Base-by-base conservation (phyloP, 92 coral and sea anemone species). In the Siderastrea radians region DNA sequence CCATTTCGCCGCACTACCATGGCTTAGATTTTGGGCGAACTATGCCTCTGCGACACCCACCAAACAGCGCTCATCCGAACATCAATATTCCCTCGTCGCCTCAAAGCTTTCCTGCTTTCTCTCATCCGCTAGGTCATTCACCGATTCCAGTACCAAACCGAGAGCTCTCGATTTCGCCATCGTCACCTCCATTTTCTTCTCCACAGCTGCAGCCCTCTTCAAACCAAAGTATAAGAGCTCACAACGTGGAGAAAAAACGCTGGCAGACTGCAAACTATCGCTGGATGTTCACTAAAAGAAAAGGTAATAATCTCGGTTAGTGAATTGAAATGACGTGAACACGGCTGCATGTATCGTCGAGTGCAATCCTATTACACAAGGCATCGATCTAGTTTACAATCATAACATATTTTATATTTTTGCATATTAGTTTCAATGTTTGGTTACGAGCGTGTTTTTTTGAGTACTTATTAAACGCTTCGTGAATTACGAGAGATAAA, bases 201-300 rank as follows among this genome's bases (percentile, higher is more conserved):
- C 48, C 78, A 46, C 86, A 81, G 17, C 7, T 48, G 8, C 86
- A 70, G 44, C 26, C 63, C 4, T 14, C 80, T 62, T 12, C 87
- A 16, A 72, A 10, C 43, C 80, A 84, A 43, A 63, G 43, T 54
- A 3, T 17, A 13, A 84, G 80, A 44, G 73, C 80, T 49, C 87
- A 84, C 44, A 73, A 61, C 61, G 51, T 17, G 10, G 99, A 98
- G 84, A 98, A 98, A 93, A 98, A 98, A 70, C 92, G 99, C 9
- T 95, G 98, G 98, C 98, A 98, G 53, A 98, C 99, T 14, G 99
- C 99, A 1, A 97, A 98, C 72, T 98, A 85, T 79, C 98, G 99
- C 4, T 98, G 99, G 99, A 98, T 98, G 98, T 98, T 95, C 71
- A 98, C 98, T 44, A 98, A 95, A 17, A 89, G 99, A 43, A 98